Evolutionary conservation across 2,113 vertebrate species (phyloP).

Genomic region (Sitta europaea): DNA sequence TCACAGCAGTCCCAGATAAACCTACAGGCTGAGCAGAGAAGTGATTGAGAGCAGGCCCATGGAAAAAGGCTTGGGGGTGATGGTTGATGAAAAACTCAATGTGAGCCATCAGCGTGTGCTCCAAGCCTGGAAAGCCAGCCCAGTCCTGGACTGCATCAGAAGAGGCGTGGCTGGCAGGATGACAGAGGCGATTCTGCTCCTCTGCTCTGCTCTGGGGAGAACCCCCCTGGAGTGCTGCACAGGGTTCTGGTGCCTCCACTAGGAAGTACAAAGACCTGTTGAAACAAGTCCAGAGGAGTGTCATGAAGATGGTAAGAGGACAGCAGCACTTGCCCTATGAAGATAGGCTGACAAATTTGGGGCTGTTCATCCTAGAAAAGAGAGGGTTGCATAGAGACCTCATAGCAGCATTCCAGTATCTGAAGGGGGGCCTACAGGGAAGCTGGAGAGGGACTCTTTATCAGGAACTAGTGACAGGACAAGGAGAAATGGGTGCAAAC

Average conservation of each 20-base stretch:
- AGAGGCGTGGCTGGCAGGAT: accelerated
- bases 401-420: background rate
- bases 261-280: background rate
- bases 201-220: background rate
- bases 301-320: background rate
- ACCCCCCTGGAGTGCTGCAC: background rate
- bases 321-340: background rate
- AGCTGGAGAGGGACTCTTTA: background rate
- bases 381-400: background rate
- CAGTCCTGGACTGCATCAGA: background rate
- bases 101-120: accelerated
- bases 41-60: background rate
- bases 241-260: too few relatives aligned
- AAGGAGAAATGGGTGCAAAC: background rate
- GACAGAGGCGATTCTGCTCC: background rate
- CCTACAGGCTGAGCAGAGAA: background rate
- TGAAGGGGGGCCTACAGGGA: background rate
- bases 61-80: background rate
- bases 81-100: background rate
- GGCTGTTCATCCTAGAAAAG: background rate
- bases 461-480: background rate
- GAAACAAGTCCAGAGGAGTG: background rate
- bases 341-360: background rate
- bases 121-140: accelerated
- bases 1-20: background rate